These are phyloP conservation scores for Laterallus jamaicensis DNA, from an alignment of 2,113 vertebrate species.

Conservation along the genomic window DNA sequence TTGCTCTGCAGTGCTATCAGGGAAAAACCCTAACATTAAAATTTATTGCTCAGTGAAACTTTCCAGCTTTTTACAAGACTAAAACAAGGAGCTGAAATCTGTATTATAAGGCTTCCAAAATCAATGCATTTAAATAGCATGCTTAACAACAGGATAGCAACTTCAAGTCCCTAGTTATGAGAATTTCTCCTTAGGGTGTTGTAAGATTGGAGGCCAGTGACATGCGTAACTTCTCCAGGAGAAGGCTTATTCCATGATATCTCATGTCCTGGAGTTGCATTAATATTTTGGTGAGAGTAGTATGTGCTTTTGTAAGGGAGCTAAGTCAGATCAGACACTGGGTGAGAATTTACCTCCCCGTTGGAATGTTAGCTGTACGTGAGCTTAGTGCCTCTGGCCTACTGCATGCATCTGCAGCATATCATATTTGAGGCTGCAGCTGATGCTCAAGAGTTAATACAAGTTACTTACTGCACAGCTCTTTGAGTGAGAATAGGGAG, in stretches of 20 bases:
- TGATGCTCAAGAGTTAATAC: not conserved
- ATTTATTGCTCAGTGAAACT: conserved; percentile 61
- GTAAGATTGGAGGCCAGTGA: not conserved
- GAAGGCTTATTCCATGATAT: not conserved
- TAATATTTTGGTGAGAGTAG: conserved; percentile 6
- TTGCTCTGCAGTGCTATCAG: not conserved
- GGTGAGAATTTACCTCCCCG: not conserved
- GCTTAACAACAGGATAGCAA: conserved; percentile 57
- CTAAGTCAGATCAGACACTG: not conserved
- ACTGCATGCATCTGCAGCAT: not conserved
- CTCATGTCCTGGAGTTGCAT: not conserved
- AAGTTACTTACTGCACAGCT: not conserved
- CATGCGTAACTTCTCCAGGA: conserved; percentile 6
- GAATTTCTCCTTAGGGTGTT: conserved; percentile 40
- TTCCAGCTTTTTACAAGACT: conserved; percentile 36
- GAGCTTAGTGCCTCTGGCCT: not conserved
- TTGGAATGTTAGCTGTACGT: not conserved
- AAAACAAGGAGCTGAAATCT: conserved; percentile 55
- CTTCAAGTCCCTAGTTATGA: conserved; percentile 22
- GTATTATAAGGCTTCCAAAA: conserved; percentile 49
- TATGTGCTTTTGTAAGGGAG: not conserved
- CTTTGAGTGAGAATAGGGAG: not conserved
- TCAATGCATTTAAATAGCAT: conserved; percentile 77
- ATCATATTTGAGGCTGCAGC: not conserved
- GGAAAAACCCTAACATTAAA: conserved; percentile 9